Percentiles rank a stretch among this genome's conserved stretches.
Conservation (phyloP, 2,113 vertebrate species). For the Gulo gulo region DNA sequence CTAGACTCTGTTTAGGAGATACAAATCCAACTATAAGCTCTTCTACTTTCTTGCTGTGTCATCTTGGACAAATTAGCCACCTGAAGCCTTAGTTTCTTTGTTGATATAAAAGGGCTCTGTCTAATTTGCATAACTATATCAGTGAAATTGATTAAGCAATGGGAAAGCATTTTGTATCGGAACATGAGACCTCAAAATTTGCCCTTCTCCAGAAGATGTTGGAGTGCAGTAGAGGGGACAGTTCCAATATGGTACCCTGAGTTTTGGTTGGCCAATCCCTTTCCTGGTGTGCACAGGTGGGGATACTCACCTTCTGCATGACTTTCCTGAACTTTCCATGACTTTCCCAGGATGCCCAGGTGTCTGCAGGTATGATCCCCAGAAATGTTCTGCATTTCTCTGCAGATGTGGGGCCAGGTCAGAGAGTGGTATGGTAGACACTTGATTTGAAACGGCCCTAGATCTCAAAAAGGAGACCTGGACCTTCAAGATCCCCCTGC, state of each 20-base stretch:
- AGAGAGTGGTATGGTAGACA: neutral
- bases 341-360: neutral
- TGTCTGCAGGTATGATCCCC: no score
- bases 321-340: neutral
- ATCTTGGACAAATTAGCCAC: neutral
- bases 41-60: neutral
- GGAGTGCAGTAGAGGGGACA: neutral
- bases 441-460: neutral
- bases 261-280: accelerated
- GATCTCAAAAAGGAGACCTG: neutral
- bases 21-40: no score
- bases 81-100: neutral
- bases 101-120: neutral
- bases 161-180: neutral
- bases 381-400: neutral
- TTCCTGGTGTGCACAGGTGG: neutral
- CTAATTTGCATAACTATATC: neutral
- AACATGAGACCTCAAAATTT: neutral
- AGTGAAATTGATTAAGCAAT: neutral
- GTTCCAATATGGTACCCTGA: accelerated
- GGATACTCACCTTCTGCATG: neutral
- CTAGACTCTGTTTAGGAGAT: neutral
- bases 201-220: neutral
- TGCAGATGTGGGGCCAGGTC: neutral
- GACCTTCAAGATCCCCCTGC: accelerated